These are phyloP conservation scores for Gymnoscelis rufifasciata DNA, from an alignment of 2,888 invertebrate genomes.

Conservation along the genomic window DNA sequence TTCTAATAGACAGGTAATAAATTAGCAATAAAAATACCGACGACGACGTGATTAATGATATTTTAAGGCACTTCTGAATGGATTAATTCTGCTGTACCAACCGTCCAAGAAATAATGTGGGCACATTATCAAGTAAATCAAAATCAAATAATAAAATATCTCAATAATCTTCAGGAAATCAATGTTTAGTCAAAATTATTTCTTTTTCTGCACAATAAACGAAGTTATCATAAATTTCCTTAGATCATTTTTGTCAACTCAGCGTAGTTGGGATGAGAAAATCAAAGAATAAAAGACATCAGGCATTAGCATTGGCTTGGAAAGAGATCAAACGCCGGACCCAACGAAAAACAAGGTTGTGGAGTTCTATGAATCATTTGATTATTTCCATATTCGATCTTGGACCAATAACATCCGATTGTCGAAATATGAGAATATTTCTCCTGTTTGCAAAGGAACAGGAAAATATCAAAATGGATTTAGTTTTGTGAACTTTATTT, in stretches of 20 bases:
- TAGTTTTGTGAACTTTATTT: neutral
- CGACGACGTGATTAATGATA: no score
- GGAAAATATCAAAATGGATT: neutral
- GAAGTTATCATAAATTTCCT: slow-evolving; percentile 1
- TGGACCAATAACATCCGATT: slow-evolving; percentile 6
- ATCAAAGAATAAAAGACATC: slow-evolving; percentile 26
- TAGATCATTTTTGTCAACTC: slow-evolving; percentile 13
- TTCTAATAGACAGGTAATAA: no score
- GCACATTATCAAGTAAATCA: no score
- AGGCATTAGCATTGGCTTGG: slow-evolving; percentile 23
- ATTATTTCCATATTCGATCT: slow-evolving; percentile 17
- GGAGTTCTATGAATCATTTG: slow-evolving; percentile 11
- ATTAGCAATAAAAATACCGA: no score
- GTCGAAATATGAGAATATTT: neutral
- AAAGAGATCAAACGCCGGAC: slow-evolving; percentile 25
- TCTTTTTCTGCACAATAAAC: neutral
- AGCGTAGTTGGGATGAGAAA: slow-evolving; percentile 19
- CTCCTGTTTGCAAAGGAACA: neutral
- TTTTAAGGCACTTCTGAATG: no score
- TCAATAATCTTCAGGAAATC: no score
- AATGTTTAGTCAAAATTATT: no score
- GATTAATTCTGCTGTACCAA: no score
- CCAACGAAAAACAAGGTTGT: slow-evolving; percentile 22
- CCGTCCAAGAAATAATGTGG: no score
- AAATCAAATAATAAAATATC: no score